phyloP scores from a whole-genome alignment of 2,888 invertebrate genomes.

The Atethmia centrago region DNA sequence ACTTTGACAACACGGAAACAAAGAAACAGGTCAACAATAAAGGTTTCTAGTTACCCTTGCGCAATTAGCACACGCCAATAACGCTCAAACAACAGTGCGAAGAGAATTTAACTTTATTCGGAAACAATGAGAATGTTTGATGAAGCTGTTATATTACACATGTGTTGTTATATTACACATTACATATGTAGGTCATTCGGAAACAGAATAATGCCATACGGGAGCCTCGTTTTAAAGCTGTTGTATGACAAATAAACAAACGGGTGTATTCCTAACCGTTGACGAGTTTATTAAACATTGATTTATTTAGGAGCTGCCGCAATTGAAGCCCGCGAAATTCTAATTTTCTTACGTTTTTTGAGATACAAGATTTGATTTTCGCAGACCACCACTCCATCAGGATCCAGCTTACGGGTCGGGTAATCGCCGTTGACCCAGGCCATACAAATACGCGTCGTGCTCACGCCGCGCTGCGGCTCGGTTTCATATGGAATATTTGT shows the following conservation, averaged over 20 bases:
- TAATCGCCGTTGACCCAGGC: too few species aligned
- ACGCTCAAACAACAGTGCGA: slow-evolving; percentile 24
- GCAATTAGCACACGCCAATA: slow-evolving; percentile 40
- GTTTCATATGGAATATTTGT: too few species aligned
- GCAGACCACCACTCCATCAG: too few species aligned
- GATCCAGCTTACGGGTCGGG: too few species aligned
- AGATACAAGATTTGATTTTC: too few species aligned
- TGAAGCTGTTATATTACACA: slow-evolving; percentile 1
- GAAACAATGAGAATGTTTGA: slow-evolving; percentile 37
- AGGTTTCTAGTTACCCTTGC: slow-evolving; percentile 23
- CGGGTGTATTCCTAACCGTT: slow-evolving; percentile 20
- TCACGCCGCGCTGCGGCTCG: too few species aligned
- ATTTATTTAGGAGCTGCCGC: too few species aligned
- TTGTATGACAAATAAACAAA: slow-evolving; percentile 18
- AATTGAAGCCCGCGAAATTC: too few species aligned
- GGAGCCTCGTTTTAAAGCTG: slow-evolving; percentile 9
- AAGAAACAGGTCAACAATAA: slow-evolving; percentile 35
- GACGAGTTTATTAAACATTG: slow-evolving; percentile 25
- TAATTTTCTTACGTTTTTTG: too few species aligned
- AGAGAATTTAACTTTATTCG: slow-evolving; percentile 42
- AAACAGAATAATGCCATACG: slow-evolving; percentile 13
- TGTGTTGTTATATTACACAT: not conserved
- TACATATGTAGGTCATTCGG: slow-evolving; percentile 22
- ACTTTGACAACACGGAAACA: slow-evolving; percentile 36
- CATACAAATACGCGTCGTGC: too few species aligned